Percentiles rank a stretch among this genome's conserved stretches.
Evolutionary conservation across 2,113 vertebrate genomes (phyloP).

Genomic region (Synodontis membranacea): DNA sequence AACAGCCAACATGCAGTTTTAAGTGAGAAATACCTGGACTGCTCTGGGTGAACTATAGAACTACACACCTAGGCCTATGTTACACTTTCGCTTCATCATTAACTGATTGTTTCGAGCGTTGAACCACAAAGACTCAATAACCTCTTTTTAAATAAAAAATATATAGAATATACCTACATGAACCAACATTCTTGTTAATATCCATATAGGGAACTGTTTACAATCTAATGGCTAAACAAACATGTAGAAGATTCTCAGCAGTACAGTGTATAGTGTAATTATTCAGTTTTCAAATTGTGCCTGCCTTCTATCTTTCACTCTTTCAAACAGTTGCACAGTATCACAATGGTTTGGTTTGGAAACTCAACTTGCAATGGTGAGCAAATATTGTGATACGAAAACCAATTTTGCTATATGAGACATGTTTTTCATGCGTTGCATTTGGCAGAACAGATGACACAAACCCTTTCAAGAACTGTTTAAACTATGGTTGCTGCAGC

Average conservation of each 20-base stretch:
- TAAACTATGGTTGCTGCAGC: constrained; percentile 38
- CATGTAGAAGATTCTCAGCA: constrained; percentile 20
- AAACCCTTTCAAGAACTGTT: constrained; percentile 37
- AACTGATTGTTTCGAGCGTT: constrained; percentile 53
- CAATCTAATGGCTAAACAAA: constrained; percentile 44
- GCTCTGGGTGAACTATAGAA: constrained; percentile 38
- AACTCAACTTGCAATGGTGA: constrained; percentile 42
- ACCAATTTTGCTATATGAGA: constrained; percentile 45
- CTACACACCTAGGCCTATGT: constrained; percentile 36
- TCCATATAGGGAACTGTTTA: constrained; percentile 34
- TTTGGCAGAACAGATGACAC: constrained; percentile 54
- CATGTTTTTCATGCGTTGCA: constrained; percentile 33
- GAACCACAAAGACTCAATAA: constrained; percentile 43
- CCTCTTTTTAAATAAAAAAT: constrained; percentile 41
- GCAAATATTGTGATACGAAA: constrained; percentile 49
- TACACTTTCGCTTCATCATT: constrained; percentile 38
- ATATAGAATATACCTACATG: constrained; percentile 46
- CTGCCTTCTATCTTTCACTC: constrained; percentile 22
- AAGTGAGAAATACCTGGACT: constrained; percentile 29
- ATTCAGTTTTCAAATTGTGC: constrained; percentile 37
- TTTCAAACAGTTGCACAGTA: constrained; percentile 34
- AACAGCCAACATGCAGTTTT: constrained; percentile 52
- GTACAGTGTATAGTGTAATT: constrained; percentile 43
- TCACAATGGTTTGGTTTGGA: constrained; percentile 48
- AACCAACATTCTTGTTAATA: constrained; percentile 34